phyloP scores from a whole-genome alignment of 2,113 vertebrate genomes.

The Amblyornis subalaris region DNA sequence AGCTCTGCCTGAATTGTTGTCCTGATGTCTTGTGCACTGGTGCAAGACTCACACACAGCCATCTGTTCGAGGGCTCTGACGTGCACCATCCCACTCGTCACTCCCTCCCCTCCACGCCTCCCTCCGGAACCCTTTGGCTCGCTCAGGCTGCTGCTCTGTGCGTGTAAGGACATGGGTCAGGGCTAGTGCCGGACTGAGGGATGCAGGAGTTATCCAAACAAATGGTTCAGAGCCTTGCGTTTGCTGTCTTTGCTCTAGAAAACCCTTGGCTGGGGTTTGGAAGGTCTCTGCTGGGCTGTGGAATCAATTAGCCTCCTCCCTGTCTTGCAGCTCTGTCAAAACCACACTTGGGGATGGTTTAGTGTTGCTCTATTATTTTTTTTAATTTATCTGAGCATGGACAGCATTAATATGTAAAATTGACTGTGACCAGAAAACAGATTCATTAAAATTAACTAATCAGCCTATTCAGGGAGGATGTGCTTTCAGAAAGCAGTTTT shows the following conservation, averaged over 20 bases:
- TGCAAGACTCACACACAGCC: background rate
- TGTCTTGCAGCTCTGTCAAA: background rate
- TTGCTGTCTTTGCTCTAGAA: background rate
- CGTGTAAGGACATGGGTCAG: rapidly evolving
- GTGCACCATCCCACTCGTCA: background rate
- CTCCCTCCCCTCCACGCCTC: background rate
- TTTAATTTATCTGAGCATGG: background rate
- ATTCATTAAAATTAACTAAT: background rate
- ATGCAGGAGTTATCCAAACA: background rate
- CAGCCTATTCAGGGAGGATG: background rate
- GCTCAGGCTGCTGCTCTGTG: background rate
- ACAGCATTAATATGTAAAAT: background rate
- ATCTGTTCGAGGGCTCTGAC: background rate
- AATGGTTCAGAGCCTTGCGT: background rate
- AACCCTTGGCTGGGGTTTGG: background rate
- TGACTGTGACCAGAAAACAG: background rate
- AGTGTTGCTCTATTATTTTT: background rate
- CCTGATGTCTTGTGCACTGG: background rate
- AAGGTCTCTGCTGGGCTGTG: background rate
- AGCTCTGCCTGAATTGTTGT: background rate
- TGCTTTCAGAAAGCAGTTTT: background rate
- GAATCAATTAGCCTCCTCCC: background rate
- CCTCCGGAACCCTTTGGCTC: background rate
- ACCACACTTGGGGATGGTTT: background rate
- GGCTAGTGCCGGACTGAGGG: background rate